Percentiles rank a stretch among this genome's conserved stretches.
phyloP scores from a whole-genome alignment of 1,140 invertebrate genomes.

The Bombus ignitus region DNA sequence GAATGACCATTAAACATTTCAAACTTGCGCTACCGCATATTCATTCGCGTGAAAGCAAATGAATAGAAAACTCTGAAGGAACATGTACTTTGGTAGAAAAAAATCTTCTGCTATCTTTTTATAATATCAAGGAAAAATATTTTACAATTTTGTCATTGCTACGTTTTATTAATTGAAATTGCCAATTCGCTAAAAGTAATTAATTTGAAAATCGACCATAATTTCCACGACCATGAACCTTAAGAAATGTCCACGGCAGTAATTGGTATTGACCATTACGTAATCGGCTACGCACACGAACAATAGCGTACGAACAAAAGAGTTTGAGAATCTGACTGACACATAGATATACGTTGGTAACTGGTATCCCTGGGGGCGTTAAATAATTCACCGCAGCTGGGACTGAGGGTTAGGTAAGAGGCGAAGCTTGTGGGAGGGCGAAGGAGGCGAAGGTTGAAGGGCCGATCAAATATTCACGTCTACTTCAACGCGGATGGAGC shows the following conservation, averaged over 20 bases:
- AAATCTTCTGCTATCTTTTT: neutral
- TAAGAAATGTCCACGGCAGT: too few species aligned
- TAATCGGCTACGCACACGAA: conserved; percentile 41
- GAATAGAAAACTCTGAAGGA: neutral
- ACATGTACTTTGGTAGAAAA: too few species aligned
- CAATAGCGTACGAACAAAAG: conserved; percentile 56
- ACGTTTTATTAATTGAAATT: neutral
- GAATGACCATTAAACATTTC: neutral
- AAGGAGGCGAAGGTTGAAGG: conserved; percentile 77
- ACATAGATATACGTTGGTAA: conserved; percentile 72
- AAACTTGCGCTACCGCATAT: neutral
- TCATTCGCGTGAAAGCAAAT: neutral
- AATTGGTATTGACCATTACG: neutral
- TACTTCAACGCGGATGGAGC: conserved; percentile 77
- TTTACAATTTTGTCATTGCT: neutral
- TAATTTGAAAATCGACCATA: neutral
- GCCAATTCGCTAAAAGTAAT: neutral
- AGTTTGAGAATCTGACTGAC: conserved; percentile 68
- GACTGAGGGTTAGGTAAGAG: conserved; percentile 75
- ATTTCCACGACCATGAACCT: neutral
- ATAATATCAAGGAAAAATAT: neutral
- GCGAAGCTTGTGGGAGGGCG: conserved; percentile 66
- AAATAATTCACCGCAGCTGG: conserved; percentile 82
- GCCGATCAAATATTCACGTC: conserved; percentile 82
- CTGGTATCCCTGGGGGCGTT: conserved; percentile 76